Evolutionary conservation across 2,888 invertebrate genomes (phyloP).

Genomic region (Catocala fraxini): DNA sequence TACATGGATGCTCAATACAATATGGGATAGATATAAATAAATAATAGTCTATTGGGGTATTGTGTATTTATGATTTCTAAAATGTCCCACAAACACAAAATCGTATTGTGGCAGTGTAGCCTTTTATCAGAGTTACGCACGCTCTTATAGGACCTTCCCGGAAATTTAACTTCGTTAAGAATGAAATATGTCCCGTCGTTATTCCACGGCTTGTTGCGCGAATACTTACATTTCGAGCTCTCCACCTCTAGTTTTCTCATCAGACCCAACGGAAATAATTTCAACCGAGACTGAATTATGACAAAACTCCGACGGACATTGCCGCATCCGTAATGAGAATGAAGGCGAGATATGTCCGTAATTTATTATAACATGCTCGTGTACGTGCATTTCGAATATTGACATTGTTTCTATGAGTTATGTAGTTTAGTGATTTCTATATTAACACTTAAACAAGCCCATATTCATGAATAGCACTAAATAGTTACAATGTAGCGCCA

Average conservation of each 20-base stretch:
- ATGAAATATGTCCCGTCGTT: slow-evolving; percentile 86
- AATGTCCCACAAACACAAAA: slow-evolving; percentile 67
- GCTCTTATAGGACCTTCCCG: slow-evolving; percentile 82
- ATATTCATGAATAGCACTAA: slow-evolving; percentile 55
- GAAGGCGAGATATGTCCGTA: slow-evolving; percentile 83
- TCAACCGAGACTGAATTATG: slow-evolving; percentile 87
- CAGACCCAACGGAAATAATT: slow-evolving; percentile 87
- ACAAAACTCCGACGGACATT: slow-evolving; percentile 87
- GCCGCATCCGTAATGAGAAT: slow-evolving; percentile 87
- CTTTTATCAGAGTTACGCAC: slow-evolving; percentile 86
- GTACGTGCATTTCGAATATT: slow-evolving; percentile 65
- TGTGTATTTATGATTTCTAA: slow-evolving; percentile 53
- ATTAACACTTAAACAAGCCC: slow-evolving; percentile 42
- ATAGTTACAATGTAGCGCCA: slow-evolving; percentile 51
- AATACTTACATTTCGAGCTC: slow-evolving; percentile 84
- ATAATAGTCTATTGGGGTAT: slow-evolving; percentile 37
- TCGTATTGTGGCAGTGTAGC: slow-evolving; percentile 72
- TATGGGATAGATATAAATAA: slow-evolving; percentile 12
- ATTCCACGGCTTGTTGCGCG: slow-evolving; percentile 85
- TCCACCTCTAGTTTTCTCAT: slow-evolving; percentile 87
- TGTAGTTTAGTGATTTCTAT: slow-evolving; percentile 35
- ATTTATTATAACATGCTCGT: slow-evolving; percentile 83
- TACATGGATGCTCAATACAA: neutral
- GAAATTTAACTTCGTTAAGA: slow-evolving; percentile 88
- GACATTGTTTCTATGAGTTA: slow-evolving; percentile 67